Base-by-base conservation (phyloP, 2,797 vertebrate species). In the Craterocephalus amniculus region DNA sequence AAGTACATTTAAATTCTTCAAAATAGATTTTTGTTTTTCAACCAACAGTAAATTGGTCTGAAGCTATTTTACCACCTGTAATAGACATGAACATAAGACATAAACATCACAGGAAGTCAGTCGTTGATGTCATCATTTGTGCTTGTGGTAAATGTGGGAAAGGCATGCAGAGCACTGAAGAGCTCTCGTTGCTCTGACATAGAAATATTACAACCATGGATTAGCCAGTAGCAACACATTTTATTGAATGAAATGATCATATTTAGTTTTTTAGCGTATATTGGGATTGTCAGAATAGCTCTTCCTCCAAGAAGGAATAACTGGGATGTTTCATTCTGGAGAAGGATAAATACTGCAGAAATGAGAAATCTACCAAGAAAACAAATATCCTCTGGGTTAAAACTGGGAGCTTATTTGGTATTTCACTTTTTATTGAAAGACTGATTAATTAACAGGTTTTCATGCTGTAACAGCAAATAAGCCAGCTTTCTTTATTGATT, bases 381-480 rank as follows among this genome's bases (percentile, higher is more conserved):
- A 55, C 14, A 7, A 55, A 31, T 55, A 14, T 27, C 14, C 29
- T 54, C 13, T 27, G 4, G 29, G 8, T 29, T 29, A 14, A 27
- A 54, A 29, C 22, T 32, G 11, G 20, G 20, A 13, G 34, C 20
- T 18, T 4, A 27, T 48, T 26, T 56, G 11, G 43, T 14, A 34
- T 26, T 35, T 12, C 12, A 43, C 18, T n/a, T 12, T 27, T 49
- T 10, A 6, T 16, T 20, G 4, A 58, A 8, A 51, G 9, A 36
- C 58, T 51, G 45, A 58, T 13, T 70, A 16, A 71, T 24, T 29
- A 43, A 51, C 36, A 8, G 4, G 7, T 24, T 58, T 83, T 63
- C 65, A 31, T 20, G 35, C 62, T 38, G 32, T 27, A 22, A 51
- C 20, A 56, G 20, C 4, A 38, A 10, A 22, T 7, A 56, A 20